These are phyloP conservation scores for Eurois occulta DNA, from an alignment of 2,888 invertebrate species.

Conservation along the genomic window DNA sequence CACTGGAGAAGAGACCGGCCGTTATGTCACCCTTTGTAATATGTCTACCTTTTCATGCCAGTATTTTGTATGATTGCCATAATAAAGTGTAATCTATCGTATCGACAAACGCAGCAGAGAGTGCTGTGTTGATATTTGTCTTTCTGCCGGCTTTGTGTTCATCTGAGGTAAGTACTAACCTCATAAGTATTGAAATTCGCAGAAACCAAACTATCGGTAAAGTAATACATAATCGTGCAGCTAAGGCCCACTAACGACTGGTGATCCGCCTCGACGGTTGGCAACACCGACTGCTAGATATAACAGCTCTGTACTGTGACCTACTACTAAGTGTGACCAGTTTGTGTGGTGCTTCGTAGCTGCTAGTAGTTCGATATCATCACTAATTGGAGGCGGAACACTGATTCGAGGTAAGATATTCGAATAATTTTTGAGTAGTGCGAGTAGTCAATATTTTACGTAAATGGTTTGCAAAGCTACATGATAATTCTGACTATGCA, in stretches of 20 bases:
- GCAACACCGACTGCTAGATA: neutral
- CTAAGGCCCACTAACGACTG: constrained; percentile 1
- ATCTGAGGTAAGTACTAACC: neutral
- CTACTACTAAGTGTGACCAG: neutral
- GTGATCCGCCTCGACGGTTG: constrained; percentile 10
- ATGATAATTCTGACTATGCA: neutral
- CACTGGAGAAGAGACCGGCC: no score
- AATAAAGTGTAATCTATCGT: neutral
- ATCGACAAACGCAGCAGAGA: neutral
- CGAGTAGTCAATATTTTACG: neutral
- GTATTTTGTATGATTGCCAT: neutral
- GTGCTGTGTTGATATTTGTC: no score
- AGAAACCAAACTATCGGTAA: neutral
- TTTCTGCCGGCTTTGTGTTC: neutral
- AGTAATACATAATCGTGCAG: neutral
- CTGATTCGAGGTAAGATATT: neutral
- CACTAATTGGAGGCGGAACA: neutral
- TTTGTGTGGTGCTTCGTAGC: neutral
- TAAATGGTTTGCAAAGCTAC: neutral
- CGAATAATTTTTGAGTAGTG: neutral
- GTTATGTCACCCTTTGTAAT: no score
- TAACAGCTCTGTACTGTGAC: neutral
- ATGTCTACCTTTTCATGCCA: no score
- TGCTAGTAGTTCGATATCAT: neutral
- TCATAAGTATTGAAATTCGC: neutral